Base-by-base conservation (phyloP, 2,888 invertebrate genomes). In the Timema podura region DNA sequence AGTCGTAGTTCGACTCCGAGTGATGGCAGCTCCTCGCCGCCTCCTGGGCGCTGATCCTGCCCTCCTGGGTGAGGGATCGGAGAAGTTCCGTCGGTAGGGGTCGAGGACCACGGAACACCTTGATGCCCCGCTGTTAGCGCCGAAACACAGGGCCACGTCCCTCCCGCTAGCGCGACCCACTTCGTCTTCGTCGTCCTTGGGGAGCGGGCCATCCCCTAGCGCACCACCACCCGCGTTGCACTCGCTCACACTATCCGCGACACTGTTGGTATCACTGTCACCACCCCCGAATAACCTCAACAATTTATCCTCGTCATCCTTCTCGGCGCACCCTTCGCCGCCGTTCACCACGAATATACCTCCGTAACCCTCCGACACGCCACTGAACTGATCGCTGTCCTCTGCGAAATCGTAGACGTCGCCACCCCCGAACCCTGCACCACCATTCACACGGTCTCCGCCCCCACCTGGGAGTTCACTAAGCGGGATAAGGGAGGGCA, bases 41-140 rank as follows among this genome's bases (percentile, higher is more conserved):
- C 57, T 70, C 67, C 68, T 54, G 64, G 16, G 68, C 68, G 30
- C 61, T 68, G 51, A 64, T 61, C 44, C 70, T 65, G 51, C 74
- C 72, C 16, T 71, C 70, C 48, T 72, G 65, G n/a, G 68, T 71
- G 15, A 75, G 72, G 10, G 74, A 73, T 11, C 70, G 72, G 48
- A 75, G 70, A 57, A 75, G 67, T 9, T 64, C 72, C 47, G 57
- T 59, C 49, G 74, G 74, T 49, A 74, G 67, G 73, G 74, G 49
- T 73, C 74, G 9, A 75, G 68, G 71, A 75, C 71, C 59, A 75
- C 74, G 10, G 73, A 70, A 59, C 75, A 75, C 64, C 49, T 51
- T 16, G 64, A 44, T 71, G 72, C 75, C 76, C 73, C 76, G 72
- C 72, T n/a, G n/a, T n/a, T 72, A 74, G 77, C 78, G 80, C 75